Conservation (phyloP, 1,140 invertebrate species). For the Metopolophium dirhodum region DNA sequence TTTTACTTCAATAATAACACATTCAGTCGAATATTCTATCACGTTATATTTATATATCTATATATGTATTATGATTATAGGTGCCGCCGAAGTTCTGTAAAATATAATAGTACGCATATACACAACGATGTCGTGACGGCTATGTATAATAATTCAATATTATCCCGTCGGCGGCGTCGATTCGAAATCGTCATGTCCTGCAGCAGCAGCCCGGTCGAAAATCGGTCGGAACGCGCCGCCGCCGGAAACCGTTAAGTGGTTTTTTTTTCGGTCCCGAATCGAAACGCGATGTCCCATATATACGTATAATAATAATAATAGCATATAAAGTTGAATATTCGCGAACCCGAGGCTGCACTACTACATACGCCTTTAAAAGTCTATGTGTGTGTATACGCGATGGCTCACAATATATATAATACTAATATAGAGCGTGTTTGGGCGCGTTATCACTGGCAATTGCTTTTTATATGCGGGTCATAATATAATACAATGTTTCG, state of each 20-base stretch:
- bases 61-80: neutral
- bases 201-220: neutral
- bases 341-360: neutral
- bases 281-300: neutral
- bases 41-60: neutral
- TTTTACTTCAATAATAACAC: slow-evolving; percentile 5
- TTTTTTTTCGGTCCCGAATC: neutral
- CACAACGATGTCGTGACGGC: neutral
- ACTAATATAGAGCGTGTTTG: neutral
- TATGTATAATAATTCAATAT: neutral
- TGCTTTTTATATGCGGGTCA: slow-evolving; percentile 16
- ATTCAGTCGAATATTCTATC: neutral
- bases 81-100: neutral
- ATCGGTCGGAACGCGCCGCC: neutral
- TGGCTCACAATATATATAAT: neutral
- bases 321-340: neutral
- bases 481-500: neutral
- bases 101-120: neutral
- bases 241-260: neutral
- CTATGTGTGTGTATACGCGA: neutral
- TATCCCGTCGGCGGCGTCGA: neutral
- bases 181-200: neutral
- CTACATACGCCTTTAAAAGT: neutral
- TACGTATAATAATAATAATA: neutral
- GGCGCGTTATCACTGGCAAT: slow-evolving; percentile 29